phyloP scores from a whole-genome alignment of 2,113 vertebrate species.

The Periophthalmus modestus region DNA sequence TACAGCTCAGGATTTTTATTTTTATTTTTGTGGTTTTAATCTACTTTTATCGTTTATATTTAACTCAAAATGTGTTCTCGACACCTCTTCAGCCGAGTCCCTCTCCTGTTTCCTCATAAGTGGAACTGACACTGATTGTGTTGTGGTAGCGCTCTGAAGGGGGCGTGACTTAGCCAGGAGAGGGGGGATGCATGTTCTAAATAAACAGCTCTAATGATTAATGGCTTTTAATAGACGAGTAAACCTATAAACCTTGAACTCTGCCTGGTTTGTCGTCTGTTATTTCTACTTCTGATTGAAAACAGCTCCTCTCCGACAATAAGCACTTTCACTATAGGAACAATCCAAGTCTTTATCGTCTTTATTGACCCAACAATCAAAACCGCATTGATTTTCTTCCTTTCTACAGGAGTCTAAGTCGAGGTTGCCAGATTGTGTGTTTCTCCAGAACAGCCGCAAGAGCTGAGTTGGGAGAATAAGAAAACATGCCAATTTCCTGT shows the following conservation, averaged over 20 bases:
- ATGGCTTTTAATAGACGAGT: too few relatives aligned
- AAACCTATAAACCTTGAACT: neutral
- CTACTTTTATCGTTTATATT: too few relatives aligned
- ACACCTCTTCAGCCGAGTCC: too few relatives aligned
- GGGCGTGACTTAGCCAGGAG: too few relatives aligned
- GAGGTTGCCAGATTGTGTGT: conserved; percentile 17
- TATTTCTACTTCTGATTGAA: neutral
- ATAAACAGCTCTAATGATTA: too few relatives aligned
- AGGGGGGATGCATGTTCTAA: too few relatives aligned
- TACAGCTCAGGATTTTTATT: too few relatives aligned
- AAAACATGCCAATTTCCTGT: conserved; percentile 19
- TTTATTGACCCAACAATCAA: conserved; percentile 34
- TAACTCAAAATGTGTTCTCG: too few relatives aligned
- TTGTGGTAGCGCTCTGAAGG: too few relatives aligned
- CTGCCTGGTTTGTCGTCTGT: neutral
- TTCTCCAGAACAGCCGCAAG: conserved; percentile 8
- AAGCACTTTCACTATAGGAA: conserved; percentile 2
- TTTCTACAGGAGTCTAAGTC: conserved; percentile 14
- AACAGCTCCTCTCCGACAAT: conserved; percentile 10
- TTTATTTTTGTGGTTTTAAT: too few relatives aligned
- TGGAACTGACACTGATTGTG: too few relatives aligned
- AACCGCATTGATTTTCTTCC: conserved; percentile 20
- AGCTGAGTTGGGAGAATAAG: conserved; percentile 14
- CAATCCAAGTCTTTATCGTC: conserved; percentile 10
- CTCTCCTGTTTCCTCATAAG: too few relatives aligned